These are phyloP conservation scores for Archips xylosteana DNA, from an alignment of 2,888 invertebrate species.

Conservation along the genomic window DNA sequence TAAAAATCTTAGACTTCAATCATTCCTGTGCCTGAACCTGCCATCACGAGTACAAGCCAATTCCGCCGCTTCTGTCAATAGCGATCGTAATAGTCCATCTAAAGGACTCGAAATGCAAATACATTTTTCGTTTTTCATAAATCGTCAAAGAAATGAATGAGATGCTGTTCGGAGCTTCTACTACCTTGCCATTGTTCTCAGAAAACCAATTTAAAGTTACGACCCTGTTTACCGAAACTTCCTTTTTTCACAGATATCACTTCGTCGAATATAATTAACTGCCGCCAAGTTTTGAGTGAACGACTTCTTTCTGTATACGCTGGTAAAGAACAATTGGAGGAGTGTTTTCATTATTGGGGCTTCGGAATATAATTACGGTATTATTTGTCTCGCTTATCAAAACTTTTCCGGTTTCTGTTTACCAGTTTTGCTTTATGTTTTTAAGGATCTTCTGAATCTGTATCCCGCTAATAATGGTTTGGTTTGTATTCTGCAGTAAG, in stretches of 20 bases:
- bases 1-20: background rate
- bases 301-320: conserved; percentile 22
- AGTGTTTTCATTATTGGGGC: conserved; percentile 19
- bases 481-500: background rate
- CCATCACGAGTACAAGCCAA: background rate
- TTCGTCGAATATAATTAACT: conserved; percentile 66
- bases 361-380: conserved; percentile 13
- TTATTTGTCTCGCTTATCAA: background rate
- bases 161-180: conserved; percentile 52
- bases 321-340: conserved; percentile 19
- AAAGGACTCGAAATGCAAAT: conserved; percentile 43
- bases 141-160: conserved; percentile 57
- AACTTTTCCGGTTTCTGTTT: conserved; percentile 1
- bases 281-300: conserved; percentile 45
- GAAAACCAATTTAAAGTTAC: conserved; percentile 71
- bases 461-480: background rate
- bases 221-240: conserved; percentile 67
- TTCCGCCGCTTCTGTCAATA: conserved; percentile 42
- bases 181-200: conserved; percentile 45
- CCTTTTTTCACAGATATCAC: conserved; percentile 64
- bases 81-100: conserved; percentile 40
- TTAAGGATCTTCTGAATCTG: background rate
- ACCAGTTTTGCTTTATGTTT: conserved; percentile 2
- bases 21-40: background rate
- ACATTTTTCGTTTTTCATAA: conserved; percentile 46